Conservation (phyloP, 2,797 vertebrate species). For the Florisuga fusca region DNA sequence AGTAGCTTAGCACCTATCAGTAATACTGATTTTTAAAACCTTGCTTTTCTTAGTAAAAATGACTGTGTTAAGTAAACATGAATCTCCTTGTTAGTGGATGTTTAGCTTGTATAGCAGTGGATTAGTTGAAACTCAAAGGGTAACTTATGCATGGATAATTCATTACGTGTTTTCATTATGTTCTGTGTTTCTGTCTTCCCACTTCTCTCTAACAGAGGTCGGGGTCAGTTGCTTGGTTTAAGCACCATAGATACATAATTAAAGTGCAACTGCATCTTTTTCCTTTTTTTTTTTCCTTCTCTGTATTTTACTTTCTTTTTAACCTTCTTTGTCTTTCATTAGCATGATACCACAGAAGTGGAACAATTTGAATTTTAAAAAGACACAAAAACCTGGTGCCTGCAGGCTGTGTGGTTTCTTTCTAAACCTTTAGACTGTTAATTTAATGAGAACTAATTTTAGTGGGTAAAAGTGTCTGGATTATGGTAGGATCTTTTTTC, state of each 20-base stretch:
- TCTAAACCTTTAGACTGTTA: not conserved
- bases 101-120: slow-evolving; percentile 65
- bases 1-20: not conserved
- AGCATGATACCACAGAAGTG: not conserved
- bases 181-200: slow-evolving; percentile 47
- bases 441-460: not conserved
- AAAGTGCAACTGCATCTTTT: slow-evolving; percentile 53
- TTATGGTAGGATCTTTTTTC: not conserved
- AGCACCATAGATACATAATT: slow-evolving; percentile 51
- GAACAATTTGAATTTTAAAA: not conserved
- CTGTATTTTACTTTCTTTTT: not conserved
- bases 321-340: slow-evolving; percentile 9
- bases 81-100: slow-evolving; percentile 56
- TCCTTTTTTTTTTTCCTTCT: not conserved
- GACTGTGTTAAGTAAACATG: slow-evolving; percentile 1
- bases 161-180: slow-evolving; percentile 73
- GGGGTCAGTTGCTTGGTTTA: slow-evolving; percentile 52
- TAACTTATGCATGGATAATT: slow-evolving; percentile 75
- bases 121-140: slow-evolving; percentile 64
- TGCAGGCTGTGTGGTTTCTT: not conserved
- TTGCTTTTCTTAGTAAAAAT: slow-evolving; percentile 28
- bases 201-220: slow-evolving; percentile 53
- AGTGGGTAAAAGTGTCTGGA: not conserved
- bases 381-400: not conserved
- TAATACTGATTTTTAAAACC: not conserved